phyloP scores from a whole-genome alignment of 2,797 vertebrate genomes.

The Limnodromus scolopaceus region DNA sequence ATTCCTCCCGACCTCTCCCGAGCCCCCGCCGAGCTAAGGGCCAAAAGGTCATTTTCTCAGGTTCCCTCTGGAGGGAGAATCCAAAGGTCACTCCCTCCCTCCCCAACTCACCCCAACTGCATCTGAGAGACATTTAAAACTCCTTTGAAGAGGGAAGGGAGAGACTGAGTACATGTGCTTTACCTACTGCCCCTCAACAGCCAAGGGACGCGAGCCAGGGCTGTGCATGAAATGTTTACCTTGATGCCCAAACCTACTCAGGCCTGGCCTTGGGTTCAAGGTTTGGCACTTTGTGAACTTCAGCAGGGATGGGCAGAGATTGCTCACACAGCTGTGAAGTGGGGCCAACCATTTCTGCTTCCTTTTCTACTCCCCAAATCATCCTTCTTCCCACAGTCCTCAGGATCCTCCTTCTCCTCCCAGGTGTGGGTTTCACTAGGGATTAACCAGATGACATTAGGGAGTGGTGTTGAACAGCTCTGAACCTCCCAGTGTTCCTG shows the following conservation, averaged over 20 bases:
- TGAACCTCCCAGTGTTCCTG: neutral
- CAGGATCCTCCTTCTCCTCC: neutral
- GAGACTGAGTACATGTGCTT: neutral
- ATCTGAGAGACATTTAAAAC: slow-evolving; percentile 29
- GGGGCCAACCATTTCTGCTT: neutral
- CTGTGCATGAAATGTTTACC: neutral
- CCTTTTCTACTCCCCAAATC: neutral
- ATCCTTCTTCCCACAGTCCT: neutral
- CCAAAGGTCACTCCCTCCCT: slow-evolving; percentile 64
- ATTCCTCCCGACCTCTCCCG: slow-evolving; percentile 63
- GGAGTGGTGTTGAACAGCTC: neutral
- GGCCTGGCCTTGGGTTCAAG: neutral
- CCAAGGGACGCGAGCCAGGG: neutral
- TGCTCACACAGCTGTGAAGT: neutral
- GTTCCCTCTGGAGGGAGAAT: slow-evolving; percentile 61
- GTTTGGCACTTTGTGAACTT: neutral
- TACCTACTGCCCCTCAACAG: neutral
- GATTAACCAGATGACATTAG: neutral
- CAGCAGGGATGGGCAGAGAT: neutral
- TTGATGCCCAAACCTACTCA: neutral
- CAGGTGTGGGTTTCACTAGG: neutral
- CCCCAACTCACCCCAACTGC: slow-evolving; percentile 21
- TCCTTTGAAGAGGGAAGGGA: neutral
- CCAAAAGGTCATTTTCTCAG: slow-evolving; percentile 76
- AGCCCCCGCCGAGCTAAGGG: slow-evolving; percentile 61